phyloP scores from a whole-genome alignment of 2,888 invertebrate species.

The Capitulum mitella region DNA sequence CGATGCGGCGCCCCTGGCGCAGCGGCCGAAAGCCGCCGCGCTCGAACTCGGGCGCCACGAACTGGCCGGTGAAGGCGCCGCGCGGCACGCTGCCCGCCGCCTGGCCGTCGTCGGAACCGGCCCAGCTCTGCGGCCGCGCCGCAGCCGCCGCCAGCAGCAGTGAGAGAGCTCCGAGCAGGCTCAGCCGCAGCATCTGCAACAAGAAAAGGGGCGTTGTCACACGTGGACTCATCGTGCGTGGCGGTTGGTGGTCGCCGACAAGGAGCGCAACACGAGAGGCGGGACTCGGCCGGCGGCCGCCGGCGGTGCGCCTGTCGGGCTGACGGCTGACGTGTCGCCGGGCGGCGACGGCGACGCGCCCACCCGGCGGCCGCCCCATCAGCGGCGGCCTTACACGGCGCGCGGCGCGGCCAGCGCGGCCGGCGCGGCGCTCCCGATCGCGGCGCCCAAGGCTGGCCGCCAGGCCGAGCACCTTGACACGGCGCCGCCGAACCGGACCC shows the following conservation, averaged over 20 bases:
- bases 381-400: no score
- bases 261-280: no score
- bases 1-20: conserved; percentile 18
- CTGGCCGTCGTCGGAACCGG: not conserved
- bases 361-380: no score
- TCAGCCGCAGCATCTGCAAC: not conserved
- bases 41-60: conserved; percentile 40
- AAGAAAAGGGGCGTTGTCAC: no score
- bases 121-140: not conserved
- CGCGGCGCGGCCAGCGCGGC: no score
- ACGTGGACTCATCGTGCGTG: no score
- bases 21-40: conserved; percentile 7
- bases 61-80: conserved; percentile 33
- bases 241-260: no score
- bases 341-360: not conserved
- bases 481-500: not conserved
- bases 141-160: not conserved
- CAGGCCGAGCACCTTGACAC: conserved; percentile 17
- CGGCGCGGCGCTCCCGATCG: no score
- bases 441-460: not conserved
- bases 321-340: not conserved
- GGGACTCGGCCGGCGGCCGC: no score
- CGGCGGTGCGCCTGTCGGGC: no score
- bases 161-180: not conserved
- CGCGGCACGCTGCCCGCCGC: conserved; percentile 1